Evolutionary conservation across 2,797 vertebrate genomes (phyloP).

Genomic region (Pseudochaenichthys georgianus): DNA sequence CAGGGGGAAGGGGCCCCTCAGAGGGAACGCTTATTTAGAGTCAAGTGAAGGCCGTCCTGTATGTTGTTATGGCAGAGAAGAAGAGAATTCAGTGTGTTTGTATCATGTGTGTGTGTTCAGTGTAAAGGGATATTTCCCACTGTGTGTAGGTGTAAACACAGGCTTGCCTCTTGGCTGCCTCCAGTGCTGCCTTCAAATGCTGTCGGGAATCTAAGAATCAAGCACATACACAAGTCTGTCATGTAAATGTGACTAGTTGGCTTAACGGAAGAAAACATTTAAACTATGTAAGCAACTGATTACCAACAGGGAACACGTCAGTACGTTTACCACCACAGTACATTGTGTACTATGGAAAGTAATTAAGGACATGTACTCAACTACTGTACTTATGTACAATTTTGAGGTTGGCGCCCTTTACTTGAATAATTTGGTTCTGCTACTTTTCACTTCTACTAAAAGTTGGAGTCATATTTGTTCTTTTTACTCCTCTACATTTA

Average conservation of each 20-base stretch:
- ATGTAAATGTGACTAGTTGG: background rate
- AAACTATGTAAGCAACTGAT: background rate
- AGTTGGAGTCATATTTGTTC: too few relatives aligned
- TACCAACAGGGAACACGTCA: background rate
- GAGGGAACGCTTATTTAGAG: constrained; percentile 20
- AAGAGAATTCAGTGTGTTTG: constrained; percentile 2
- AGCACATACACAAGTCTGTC: background rate
- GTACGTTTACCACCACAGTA: background rate
- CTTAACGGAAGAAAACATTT: background rate
- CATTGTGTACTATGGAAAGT: too few relatives aligned
- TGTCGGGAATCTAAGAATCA: background rate
- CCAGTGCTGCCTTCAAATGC: constrained; percentile 29
- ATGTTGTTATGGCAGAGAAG: background rate
- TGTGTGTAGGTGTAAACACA: constrained; percentile 29
- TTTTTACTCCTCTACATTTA: too few relatives aligned
- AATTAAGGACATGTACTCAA: too few relatives aligned
- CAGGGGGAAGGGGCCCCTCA: constrained; percentile 3
- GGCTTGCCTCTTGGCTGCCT: constrained; percentile 19
- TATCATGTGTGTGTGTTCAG: background rate
- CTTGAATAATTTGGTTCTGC: too few relatives aligned
- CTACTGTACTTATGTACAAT: too few relatives aligned
- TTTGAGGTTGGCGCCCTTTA: too few relatives aligned
- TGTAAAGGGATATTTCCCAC: constrained; percentile 34
- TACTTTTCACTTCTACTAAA: too few relatives aligned
- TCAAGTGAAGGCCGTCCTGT: background rate